Evolutionary conservation across 2,888 invertebrate species (phyloP), one percentile per base, ranked within the genome.

Genomic region (Eupithecia abbreviata): DNA sequence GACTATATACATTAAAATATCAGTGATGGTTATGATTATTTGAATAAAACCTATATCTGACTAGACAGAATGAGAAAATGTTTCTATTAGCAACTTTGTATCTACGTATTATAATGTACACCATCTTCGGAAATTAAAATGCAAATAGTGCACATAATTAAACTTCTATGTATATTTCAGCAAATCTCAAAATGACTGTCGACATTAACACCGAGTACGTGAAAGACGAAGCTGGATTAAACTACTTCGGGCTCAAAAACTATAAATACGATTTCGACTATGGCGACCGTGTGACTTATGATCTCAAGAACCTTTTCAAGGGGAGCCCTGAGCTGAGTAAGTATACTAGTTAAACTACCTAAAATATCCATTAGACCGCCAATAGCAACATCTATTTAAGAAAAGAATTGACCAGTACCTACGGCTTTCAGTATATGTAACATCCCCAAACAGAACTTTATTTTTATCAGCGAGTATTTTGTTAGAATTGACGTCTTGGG

Each of bases 281-380:
- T 75, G 95, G 95, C 12, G 95, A 94, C 80, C 89, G 88, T 49
- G 90, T 93, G 12, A 79, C 86, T 0, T 94, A 92, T 83, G 92
- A 93, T 74, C 83, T 95, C 69, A 83, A 87, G 77, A 93, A 94
- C 81, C 84, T 95, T 43, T 94, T 95, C 84, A 94, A 92, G 77
- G 93, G 91, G 75, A 94, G 91, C 87, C 90, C 92, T 73, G 87
- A 92, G 84, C 85, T 95, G 6, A 95, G 95, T 95, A 83, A 92
- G 95, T 93, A 67, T n/a, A n/a, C n/a, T n/a, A 45, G 51, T 42
- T 67, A 55, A 18, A 55, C n/a, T 0, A 58, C 18, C 55, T 58
- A 58, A 58, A 58, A 58, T 42, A 66, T 42, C 6, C 15, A 15
- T 66, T 13, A 66, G 58, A 58, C 18, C 9, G 18, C 9, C 9